Evolutionary conservation across 2,797 vertebrate genomes (phyloP).

Genomic region (Chelonia mydas): DNA sequence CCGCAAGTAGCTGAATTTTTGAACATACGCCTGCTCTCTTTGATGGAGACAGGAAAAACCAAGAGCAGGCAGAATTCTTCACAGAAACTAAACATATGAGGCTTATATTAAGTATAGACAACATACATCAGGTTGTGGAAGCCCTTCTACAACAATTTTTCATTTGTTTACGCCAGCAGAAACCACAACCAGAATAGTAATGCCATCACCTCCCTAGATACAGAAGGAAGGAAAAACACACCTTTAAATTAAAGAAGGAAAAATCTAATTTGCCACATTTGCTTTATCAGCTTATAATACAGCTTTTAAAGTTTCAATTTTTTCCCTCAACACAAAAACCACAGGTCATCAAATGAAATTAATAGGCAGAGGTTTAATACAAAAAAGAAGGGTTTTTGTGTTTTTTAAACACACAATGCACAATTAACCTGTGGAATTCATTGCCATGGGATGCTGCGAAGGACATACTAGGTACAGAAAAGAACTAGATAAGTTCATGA

Average conservation of each 20-base stretch:
- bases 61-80: background rate
- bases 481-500: background rate
- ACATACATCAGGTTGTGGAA: background rate
- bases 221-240: background rate
- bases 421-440: background rate
- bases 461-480: background rate
- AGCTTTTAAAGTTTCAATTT: background rate
- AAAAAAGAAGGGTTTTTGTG: background rate
- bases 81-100: fast-evolving
- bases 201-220: background rate
- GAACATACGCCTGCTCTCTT: background rate
- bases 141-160: too few species aligned
- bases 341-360: background rate
- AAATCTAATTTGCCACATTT: fast-evolving
- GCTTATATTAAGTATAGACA: background rate
- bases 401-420: background rate
- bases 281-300: background rate
- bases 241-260: background rate
- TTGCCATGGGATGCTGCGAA: background rate
- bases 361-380: background rate
- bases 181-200: background rate
- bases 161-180: background rate
- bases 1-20: background rate
- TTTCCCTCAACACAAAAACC: background rate
- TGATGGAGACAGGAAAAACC: background rate